phyloP scores from a whole-genome alignment of 2,113 vertebrate genomes.

The Pseudonaja textilis region DNA sequence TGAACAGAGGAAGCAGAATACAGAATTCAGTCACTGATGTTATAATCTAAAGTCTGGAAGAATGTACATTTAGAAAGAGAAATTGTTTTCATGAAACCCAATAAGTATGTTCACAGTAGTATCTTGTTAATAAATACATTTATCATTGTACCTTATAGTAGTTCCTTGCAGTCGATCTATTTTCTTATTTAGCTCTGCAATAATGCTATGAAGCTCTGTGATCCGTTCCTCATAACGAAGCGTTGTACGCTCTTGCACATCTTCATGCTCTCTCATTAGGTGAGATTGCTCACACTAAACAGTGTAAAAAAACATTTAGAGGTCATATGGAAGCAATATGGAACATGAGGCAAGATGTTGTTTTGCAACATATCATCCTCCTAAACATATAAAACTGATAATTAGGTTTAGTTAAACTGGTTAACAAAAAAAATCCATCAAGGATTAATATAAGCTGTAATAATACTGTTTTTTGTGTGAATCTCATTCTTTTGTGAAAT shows the following conservation, averaged over 20 bases:
- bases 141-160: slow-evolving; percentile 76
- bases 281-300: slow-evolving; percentile 83
- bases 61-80: neutral
- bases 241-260: slow-evolving; percentile 79
- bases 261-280: slow-evolving; percentile 84
- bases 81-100: neutral
- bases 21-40: neutral
- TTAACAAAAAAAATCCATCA: neutral
- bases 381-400: neutral
- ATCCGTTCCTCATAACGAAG: slow-evolving; percentile 84
- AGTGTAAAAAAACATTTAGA: slow-evolving; percentile 22
- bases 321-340: rapidly evolving
- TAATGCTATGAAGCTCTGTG: slow-evolving; percentile 85
- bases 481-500: neutral
- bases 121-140: neutral
- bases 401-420: neutral
- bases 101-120: neutral
- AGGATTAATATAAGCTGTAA: neutral
- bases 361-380: neutral
- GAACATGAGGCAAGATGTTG: neutral
- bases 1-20: neutral
- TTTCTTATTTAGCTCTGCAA: slow-evolving; percentile 87
- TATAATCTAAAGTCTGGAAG: neutral
- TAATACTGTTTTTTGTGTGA: neutral
- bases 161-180: slow-evolving; percentile 80